Base-by-base conservation (phyloP, 1,140 invertebrate species). In the Bombus terrestris region DNA sequence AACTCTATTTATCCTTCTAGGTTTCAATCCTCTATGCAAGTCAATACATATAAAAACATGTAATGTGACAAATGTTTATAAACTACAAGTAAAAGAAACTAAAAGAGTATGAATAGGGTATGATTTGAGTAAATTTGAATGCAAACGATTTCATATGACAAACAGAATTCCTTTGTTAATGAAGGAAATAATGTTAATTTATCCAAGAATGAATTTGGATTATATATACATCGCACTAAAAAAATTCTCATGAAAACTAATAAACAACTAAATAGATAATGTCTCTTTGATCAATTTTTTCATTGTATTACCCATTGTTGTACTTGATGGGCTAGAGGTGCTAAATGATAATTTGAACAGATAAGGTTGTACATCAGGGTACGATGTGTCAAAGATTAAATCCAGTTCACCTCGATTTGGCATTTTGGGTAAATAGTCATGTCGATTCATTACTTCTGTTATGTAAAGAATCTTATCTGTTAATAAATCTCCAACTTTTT, bases 391-490 rank as follows among this genome's bases (percentile, higher is more conserved):
- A 94, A 99, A 99, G 83, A 99, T 97, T 72, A 98, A 96, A 95
- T 99, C 98, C 71, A 99, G 95, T 93, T 99, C 98, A 18, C 97
- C 97, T 92, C 98, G 97, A 92, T 97, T 98, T 73, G 99, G 99
- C 96, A 99, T 98, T 95, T 99, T 99, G 6, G 99, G 99, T 62
- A 99, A 96, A 95, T 99, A 99, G 92, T 99, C 98, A 94, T 99
- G 98, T 66, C 98, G 96, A 94, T 99, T 99, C 97, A 99, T 99
- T 8, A 98, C 97, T 94, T 99, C 98, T 0, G 98, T 98, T 91
- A 99, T 98, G 91, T 98, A 98, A 57, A 99, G 96, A 35, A 99
- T 97, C 93, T 99, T 99, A 88, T 99, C 99, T 47, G 98, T 97
- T 3, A 99, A 95, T 87, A 98, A 95, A 92, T 99, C 98, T 25